Evolutionary conservation across 2,888 invertebrate genomes (phyloP), one percentile per base, ranked within the genome.

Genomic region (Molanna angustata): DNA sequence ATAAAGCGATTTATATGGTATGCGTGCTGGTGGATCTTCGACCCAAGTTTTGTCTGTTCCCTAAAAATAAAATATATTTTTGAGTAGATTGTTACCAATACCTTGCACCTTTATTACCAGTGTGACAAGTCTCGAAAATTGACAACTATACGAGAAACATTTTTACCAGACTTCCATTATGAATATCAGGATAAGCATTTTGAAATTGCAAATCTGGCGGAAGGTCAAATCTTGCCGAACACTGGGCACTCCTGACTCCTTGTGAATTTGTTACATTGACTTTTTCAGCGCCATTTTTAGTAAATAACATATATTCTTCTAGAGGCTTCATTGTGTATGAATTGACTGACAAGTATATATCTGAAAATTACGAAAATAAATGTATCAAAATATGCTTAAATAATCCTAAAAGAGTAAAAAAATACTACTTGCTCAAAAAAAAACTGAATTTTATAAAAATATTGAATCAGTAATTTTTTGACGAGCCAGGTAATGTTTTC

Each of bases 231-330:
- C 86, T 82, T 1, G 88, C 81, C 4, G 90, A 89, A 68, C 93
- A 93, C 63, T 90, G 90, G 0, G 90, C 90, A 65, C 90, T 90
- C 53, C 91, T 78, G 0, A 93, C 88, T 0, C 93, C 93, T 62
- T 88, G 88, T 1, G 90, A 85, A 66, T 90, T 90, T 9, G 90
- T 88, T n/a, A 90, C 91, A 52, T 90, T 85, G 17, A 93, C 89
- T 61, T 88, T 88, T 66, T 91, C 89, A 17, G 88, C 84, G 49
- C 87, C 89, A 11, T 85, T 85, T 62, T 89, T 88, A 2, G 90
- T 90, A 67, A 90, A 92, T n/a, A 91, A 71, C 91, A 93, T 92
- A 69, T 93, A 93, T 65, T 93, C 93, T 69, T 93, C 92, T 42
- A 94, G 69, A 0, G 94, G 93, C 64, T 90, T 90, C 88, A 94